Evolutionary conservation across 2,888 invertebrate species (phyloP), one percentile per base, ranked within the genome.

Genomic region (Oxytorus armatus): DNA sequence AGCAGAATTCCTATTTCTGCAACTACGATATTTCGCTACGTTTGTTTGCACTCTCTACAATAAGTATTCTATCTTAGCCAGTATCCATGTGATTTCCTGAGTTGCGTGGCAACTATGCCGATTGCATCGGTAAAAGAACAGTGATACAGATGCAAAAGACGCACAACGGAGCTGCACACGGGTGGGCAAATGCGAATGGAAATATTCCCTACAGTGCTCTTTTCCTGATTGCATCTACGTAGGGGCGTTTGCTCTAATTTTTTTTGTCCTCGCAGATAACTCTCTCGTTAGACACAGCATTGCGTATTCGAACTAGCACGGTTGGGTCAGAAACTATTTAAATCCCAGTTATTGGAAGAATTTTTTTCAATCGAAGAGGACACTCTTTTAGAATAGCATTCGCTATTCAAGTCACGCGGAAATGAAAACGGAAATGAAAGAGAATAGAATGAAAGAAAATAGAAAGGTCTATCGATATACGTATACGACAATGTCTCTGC

Each of bases 391-490:
- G n/a, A n/a, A 42, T 16, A 29, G 33, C 29, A 55, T 69, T 69
- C 42, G 55, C n/a, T 69, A 29, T 42, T 29, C 18, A 7, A 11
- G 33, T n/a, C 4, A 23, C 16, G 42, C 55, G 55, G 55, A 55
- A 63, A 77, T 70, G 76, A 63, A 63, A 63, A 70, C 53, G 69
- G 69, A 77, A 55, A 70, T 70, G 53, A 63, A 69, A 70, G 16
- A 11, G 25, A 18, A 61, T 69, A 33, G 44, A 47, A 36, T 44
- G 69, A 77, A 55, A 70, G 63, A 44, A 63, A 69, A 70, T 16
- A 11, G 25, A 18, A 61, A 63, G 33, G 44, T 36, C 25, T 44
- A 29, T 42, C 29, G 33, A 44, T 47, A 77, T 63, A 44, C 55
- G 55, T 51, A 51, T 29, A 51, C 33, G n/a, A 7, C 8, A n/a